Conservation (phyloP, 2,888 invertebrate species). For the Augiades crinisus region DNA sequence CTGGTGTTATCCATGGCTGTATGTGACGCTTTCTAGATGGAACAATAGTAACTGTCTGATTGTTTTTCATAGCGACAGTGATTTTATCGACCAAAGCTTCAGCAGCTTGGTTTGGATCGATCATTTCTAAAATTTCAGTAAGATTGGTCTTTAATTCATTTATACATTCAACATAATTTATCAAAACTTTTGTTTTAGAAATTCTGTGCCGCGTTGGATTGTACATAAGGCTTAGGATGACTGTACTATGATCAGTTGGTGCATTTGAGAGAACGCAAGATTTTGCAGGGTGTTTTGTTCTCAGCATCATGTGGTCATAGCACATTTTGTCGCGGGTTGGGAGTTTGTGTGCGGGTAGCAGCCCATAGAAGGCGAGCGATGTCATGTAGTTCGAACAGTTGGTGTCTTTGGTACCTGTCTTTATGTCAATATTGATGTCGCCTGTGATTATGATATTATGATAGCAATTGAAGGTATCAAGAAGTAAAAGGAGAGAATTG, state of each 20-base stretch:
- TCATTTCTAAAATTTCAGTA: neutral
- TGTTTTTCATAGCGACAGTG: neutral
- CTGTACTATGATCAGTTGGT: slow-evolving; percentile 10
- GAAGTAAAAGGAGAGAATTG: slow-evolving; percentile 26
- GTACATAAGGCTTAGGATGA: neutral
- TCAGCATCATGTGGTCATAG: slow-evolving; percentile 32
- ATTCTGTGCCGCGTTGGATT: neutral
- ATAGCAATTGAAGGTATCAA: slow-evolving; percentile 11
- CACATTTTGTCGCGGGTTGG: slow-evolving; percentile 35
- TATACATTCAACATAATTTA: neutral
- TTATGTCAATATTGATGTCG: slow-evolving; percentile 38
- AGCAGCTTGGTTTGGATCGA: neutral
- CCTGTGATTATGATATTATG: slow-evolving; percentile 34
- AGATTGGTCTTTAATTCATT: neutral
- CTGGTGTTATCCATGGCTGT: neutral
- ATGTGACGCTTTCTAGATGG: neutral
- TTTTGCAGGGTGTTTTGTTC: slow-evolving; percentile 1
- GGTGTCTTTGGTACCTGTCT: slow-evolving; percentile 18
- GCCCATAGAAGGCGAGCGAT: slow-evolving; percentile 29
- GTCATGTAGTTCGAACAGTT: slow-evolving; percentile 33
- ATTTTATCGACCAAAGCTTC: slow-evolving; percentile 1
- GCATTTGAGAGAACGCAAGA: slow-evolving; percentile 3
- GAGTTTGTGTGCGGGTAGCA: slow-evolving; percentile 33
- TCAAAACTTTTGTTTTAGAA: neutral
- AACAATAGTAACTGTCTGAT: neutral